Conservation (phyloP, 2,113 vertebrate genomes). For the Theristicus caerulescens region DNA sequence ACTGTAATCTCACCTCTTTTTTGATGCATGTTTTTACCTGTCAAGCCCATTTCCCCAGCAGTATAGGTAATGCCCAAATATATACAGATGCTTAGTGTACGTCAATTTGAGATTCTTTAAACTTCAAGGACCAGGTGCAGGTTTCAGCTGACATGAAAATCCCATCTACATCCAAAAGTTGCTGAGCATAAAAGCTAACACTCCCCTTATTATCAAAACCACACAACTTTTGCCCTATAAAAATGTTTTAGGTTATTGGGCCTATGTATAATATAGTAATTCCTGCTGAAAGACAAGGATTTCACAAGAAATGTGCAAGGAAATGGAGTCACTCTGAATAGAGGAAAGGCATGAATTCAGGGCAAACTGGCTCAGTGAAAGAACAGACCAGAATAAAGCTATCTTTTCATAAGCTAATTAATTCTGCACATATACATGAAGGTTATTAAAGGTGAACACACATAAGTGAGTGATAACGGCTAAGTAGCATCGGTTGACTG, state of each 20-base stretch:
- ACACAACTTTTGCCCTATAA: neutral
- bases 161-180: neutral
- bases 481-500: neutral
- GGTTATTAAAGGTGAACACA: neutral
- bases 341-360: neutral
- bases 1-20: neutral
- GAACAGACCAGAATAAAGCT: neutral
- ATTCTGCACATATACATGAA: neutral
- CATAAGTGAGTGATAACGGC: neutral
- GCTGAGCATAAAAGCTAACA: neutral
- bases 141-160: neutral
- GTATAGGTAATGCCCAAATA: neutral
- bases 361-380: neutral
- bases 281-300: neutral
- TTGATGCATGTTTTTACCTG: neutral
- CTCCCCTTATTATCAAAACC: neutral
- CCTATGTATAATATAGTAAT: neutral
- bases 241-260: neutral
- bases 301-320: neutral
- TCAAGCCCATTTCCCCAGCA: neutral
- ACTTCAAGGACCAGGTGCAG: neutral
- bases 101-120: neutral
- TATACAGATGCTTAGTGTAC: neutral
- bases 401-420: neutral
- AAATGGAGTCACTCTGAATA: neutral